Percentiles rank a stretch among this genome's conserved stretches.
These are phyloP conservation scores for Rambutsinella grinnellia DNA, from an alignment of 2,888 invertebrate species.

Conservation along the genomic window DNA sequence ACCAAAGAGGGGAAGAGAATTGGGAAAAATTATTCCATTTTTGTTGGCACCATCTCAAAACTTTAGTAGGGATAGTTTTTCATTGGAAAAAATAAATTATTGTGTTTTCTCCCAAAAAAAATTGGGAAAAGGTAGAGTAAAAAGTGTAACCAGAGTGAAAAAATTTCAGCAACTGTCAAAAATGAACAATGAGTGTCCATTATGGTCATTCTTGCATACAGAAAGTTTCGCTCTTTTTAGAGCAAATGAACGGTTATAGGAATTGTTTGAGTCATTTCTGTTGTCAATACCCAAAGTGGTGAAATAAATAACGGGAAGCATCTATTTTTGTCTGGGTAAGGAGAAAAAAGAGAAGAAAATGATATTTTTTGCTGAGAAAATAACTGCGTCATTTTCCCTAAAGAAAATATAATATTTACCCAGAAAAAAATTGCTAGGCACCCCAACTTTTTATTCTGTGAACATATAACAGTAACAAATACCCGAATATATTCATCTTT, in stretches of 20 bases:
- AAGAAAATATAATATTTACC: too few species aligned
- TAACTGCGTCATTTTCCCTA: too few species aligned
- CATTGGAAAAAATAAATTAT: constrained; percentile 14
- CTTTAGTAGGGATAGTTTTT: constrained; percentile 62
- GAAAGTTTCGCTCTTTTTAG: constrained; percentile 56
- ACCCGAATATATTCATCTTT: constrained; percentile 32
- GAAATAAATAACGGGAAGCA: constrained; percentile 67
- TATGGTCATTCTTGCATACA: constrained; percentile 67
- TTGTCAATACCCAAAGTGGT: constrained; percentile 65
- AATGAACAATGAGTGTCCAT: constrained; percentile 67
- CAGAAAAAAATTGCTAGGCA: too few species aligned
- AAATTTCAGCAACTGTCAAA: constrained; percentile 66
- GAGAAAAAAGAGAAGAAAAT: too few species aligned
- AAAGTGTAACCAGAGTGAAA: constrained; percentile 63
- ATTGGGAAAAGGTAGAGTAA: constrained; percentile 44
- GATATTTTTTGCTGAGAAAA: too few species aligned
- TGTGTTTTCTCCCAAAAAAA: constrained; percentile 10
- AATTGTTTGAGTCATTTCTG: constrained; percentile 65
- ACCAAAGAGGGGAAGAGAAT: neutral
- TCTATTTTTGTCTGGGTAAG: too few species aligned
- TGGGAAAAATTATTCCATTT: constrained; percentile 57
- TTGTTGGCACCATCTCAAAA: constrained; percentile 66
- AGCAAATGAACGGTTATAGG: constrained; percentile 60
- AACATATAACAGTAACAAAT: too few species aligned
- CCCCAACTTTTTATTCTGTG: too few species aligned